These are phyloP conservation scores for zebrafish (Danio rerio) DNA, from an alignment of 2,113 vertebrate species.

Conservation along the genomic window GRCz12tu NC_133185.1:34546001-34546500, in stretches of 20 bases:
- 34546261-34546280: background rate
- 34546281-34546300: constrained; percentile 16
- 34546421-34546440: background rate
- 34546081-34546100: no score
- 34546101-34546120: no score
- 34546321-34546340: constrained; percentile 13
- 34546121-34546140: constrained; percentile 12
- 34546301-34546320: background rate
- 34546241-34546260: constrained; percentile 15
- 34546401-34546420: background rate
- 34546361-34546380: constrained; percentile 21
- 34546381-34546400: background rate
- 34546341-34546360: background rate
- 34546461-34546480: background rate
- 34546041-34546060: no score
- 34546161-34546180: background rate
- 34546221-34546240: background rate
- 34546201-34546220: background rate
- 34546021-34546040: no score
- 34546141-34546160: background rate
- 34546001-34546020: no score
- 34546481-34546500: no score
- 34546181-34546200: background rate
- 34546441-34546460: background rate
- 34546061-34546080: no score